Evolutionary conservation across 2,113 vertebrate species (phyloP), one percentile per base, ranked within the genome.

Genomic region (Nerophis lumbriciformis): DNA sequence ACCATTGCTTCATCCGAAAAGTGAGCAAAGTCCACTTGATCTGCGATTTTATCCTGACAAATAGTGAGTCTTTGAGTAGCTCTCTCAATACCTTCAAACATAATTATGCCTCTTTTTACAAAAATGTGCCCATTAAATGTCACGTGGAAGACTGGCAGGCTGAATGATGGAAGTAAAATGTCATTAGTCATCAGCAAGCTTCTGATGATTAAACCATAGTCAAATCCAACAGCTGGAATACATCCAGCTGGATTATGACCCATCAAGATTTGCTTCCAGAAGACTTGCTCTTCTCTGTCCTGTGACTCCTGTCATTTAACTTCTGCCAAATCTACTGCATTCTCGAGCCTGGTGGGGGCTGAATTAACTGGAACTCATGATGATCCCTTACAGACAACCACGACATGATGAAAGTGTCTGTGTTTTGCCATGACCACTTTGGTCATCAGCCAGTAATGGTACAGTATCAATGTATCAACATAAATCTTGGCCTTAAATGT

Each of bases 81-180:
- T 42, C 39, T 42, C 39, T 9, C 39, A 2, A 3, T 28, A 28
- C 28, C 28, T 28, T 42, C 39, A 42, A 9, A 8, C 8, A 42
- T 7, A 8, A 6, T 42, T 42, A 9, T 42, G 39, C 39, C 6
- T 42, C 2, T 42, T 9, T 8, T 42, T 9, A 10, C 10, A 42
- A 3, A 9, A 42, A 42, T 42, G 9, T 19, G 6, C 8, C n/a
- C 83, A 77, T 88, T 71, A 84, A 85, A 78, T 82, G 83, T 16
- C 39, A 62, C 5, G 8, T 21, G 72, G 53, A 19, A 74, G 19
- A 51, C 14, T 50, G 51, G 44, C 54, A 28, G 1, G 21, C 39
- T 52, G 14, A 64, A 13, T 37, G 66, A 48, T 15, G 16, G 6
- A 14, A 14, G 51, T 56, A 57, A 44, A 55, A 65, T 45, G 60